Evolutionary conservation across 2,113 vertebrate species (phyloP).

Genomic region (Lophius piscatorius): DNA sequence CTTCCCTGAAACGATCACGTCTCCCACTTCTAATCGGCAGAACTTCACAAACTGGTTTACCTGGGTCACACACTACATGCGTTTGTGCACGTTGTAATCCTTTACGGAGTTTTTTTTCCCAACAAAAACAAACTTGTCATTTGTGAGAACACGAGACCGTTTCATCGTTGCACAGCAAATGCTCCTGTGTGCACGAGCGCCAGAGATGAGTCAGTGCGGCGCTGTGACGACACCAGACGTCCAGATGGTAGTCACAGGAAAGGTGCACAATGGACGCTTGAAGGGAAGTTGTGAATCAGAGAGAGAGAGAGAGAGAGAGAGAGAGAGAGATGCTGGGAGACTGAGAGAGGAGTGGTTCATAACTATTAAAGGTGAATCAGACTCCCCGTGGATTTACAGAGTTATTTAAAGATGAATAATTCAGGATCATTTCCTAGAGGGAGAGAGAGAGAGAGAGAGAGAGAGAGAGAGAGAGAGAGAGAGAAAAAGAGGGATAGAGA

Average conservation of each 20-base stretch:
- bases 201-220: conserved; percentile 51
- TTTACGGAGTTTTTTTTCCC: background rate
- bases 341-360: background rate
- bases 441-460: too few relatives aligned
- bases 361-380: conserved; percentile 22
- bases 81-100: background rate
- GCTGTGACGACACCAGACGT: conserved; percentile 47
- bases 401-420: conserved; percentile 23
- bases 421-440: background rate
- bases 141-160: conserved; percentile 11
- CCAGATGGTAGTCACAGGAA: conserved; percentile 68
- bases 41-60: too few relatives aligned
- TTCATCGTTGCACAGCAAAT: conserved; percentile 20
- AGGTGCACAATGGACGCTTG: conserved; percentile 43
- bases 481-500: background rate
- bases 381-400: conserved; percentile 18
- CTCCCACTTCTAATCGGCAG: too few relatives aligned
- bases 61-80: too few relatives aligned
- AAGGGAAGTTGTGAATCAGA: conserved; percentile 39
- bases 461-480: background rate
- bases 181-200: background rate
- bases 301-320: conserved; percentile 17
- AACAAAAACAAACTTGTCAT: background rate
- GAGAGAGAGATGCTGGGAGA: conserved; percentile 16
- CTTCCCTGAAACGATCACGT: too few relatives aligned